phyloP scores from a whole-genome alignment of 2,797 vertebrate species.

The Margarornis squamiger region DNA sequence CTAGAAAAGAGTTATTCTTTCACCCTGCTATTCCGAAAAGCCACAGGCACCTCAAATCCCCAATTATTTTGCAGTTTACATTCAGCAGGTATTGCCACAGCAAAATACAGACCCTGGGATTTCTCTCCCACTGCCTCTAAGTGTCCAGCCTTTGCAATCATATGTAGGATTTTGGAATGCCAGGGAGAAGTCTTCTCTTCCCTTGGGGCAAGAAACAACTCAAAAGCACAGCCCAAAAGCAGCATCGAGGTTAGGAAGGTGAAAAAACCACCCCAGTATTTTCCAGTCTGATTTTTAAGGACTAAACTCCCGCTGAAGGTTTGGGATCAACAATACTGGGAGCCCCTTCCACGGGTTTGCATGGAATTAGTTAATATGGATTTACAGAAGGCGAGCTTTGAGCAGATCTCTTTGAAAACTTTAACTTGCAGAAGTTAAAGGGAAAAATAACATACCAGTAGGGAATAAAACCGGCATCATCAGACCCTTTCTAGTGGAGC shows the following conservation, averaged over 20 bases:
- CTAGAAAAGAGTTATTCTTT: neutral
- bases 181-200: neutral
- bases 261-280: neutral
- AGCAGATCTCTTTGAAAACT: neutral
- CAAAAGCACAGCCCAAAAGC: neutral
- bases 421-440: neutral
- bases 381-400: neutral
- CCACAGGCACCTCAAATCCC: neutral
- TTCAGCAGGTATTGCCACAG: neutral
- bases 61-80: neutral
- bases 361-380: neutral
- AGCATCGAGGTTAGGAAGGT: neutral
- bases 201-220: neutral
- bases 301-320: neutral
- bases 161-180: neutral
- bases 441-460: neutral
- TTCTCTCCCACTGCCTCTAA: neutral
- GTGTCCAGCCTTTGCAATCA: neutral
- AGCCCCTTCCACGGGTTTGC: neutral
- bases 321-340: neutral
- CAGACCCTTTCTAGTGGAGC: slow-evolving; percentile 30
- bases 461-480: slow-evolving; percentile 32
- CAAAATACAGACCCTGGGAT: neutral
- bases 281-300: neutral
- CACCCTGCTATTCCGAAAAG: neutral